phyloP scores from a whole-genome alignment of 2,888 invertebrate genomes.

The Nomada flava region DNA sequence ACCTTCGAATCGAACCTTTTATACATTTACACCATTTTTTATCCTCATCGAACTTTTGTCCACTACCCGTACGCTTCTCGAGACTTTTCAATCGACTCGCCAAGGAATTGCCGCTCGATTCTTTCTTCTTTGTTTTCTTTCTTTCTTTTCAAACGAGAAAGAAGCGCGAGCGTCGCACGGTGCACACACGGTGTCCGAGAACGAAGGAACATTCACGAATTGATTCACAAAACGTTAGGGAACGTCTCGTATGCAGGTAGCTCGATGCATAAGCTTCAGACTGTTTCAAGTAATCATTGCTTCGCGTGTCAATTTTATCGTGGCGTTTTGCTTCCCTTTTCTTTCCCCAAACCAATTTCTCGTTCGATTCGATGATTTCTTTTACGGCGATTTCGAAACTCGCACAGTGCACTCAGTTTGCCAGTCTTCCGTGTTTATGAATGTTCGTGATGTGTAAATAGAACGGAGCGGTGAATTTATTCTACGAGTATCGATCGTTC shows the following conservation, averaged over 20 bases:
- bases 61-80: slow-evolving; percentile 54
- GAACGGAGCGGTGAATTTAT: slow-evolving; percentile 25
- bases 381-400: slow-evolving; percentile 4
- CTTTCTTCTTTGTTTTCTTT: not conserved
- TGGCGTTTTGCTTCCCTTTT: no score
- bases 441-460: slow-evolving; percentile 44
- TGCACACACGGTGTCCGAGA: not conserved
- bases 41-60: slow-evolving; percentile 74
- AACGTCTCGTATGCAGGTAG: slow-evolving; percentile 50
- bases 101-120: slow-evolving; percentile 53
- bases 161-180: slow-evolving; percentile 31
- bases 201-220: slow-evolving; percentile 22
- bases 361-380: not conserved
- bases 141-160: not conserved
- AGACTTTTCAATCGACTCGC: slow-evolving; percentile 42
- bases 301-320: no score
- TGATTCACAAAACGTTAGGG: slow-evolving; percentile 43
- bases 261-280: slow-evolving; percentile 54
- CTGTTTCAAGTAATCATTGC: slow-evolving; percentile 38
- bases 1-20: slow-evolving; percentile 75
- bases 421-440: slow-evolving; percentile 55
- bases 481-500: slow-evolving; percentile 16
- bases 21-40: slow-evolving; percentile 81
- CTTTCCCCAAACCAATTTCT: no score
- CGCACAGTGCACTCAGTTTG: slow-evolving; percentile 10